Evolutionary conservation across 92 coral and sea anemone species (phyloP), one percentile per base, ranked within the genome.

Genomic region (Porites evermanni): DNA sequence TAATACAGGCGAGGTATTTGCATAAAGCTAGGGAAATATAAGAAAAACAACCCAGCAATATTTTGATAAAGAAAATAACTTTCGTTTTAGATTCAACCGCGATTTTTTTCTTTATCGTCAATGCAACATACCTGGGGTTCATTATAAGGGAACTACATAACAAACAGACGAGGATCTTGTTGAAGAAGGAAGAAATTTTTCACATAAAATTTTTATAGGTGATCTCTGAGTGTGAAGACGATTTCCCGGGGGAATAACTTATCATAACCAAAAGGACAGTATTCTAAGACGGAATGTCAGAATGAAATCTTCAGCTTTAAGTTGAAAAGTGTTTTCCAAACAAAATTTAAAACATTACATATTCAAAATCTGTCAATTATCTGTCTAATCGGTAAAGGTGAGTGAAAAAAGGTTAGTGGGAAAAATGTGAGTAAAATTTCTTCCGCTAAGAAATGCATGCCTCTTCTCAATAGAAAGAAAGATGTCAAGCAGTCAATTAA

Each of bases 1-100:
- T 58, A 47, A 61, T 21, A 52, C 75, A 44, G 71, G 54, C 79
- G 70, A 60, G 23, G 19, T 60, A 83, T 83, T 83, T 83, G 72
- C 87, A 83, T 59, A 61, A 70, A 29, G 67, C 20, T 23, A 11
- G 50, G 53, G 16, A n/a, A 32, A 16, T 12, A 50, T 77, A 3
- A 32, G 21, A 79, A 56, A 70, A 82, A 82, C 56, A 82, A 38
- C 50, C 11, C 67, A 18, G 70, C 52, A 32, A 32, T 56, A 32
- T 38, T 82, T 71, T 82, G 23, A 70, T 70, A 58, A 38, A 7
- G 16, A 56, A 56, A 56, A 51, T 19, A 32, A 52, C 51, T 59
- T 58, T 13, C 2, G 17, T 61, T 19, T 72, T 16, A 8, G 47
- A 38, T 82, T 29, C 61, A 60, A 73, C 11, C 23, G 20, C 64